Conservation (phyloP, 2,797 vertebrate genomes). For the Dermochelys coriacea region DNA sequence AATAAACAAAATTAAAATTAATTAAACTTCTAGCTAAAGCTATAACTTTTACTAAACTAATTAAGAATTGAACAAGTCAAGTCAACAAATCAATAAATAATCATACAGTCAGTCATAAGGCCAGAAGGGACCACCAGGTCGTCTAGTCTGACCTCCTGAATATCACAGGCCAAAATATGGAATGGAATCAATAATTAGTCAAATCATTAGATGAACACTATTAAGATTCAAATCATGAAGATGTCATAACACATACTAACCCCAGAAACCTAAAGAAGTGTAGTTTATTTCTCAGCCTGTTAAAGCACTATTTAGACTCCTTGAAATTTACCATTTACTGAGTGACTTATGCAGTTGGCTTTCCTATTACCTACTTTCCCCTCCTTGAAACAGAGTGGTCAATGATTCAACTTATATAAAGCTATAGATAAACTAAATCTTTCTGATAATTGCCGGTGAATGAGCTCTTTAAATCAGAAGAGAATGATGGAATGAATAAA, state of each 20-base stretch:
- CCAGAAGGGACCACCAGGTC: neutral
- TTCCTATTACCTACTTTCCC: neutral
- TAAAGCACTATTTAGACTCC: neutral
- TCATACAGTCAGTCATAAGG: neutral
- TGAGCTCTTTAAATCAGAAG: conserved; percentile 7
- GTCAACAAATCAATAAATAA: neutral
- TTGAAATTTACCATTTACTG: neutral
- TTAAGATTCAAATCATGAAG: neutral
- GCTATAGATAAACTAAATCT: neutral
- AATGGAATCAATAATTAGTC: neutral
- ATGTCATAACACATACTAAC: neutral
- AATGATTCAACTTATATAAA: neutral
- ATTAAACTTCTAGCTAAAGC: neutral
- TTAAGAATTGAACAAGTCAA: neutral
- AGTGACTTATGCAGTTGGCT: neutral
- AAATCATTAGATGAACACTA: neutral
- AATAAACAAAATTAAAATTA: neutral
- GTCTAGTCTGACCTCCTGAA: neutral
- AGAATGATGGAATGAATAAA: neutral
- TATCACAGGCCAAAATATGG: neutral
- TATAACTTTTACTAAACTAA: neutral
- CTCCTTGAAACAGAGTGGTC: neutral
- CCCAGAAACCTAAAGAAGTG: neutral
- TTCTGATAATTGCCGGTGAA: neutral
- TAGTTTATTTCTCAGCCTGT: neutral